Base-by-base conservation (phyloP, 2,797 vertebrate genomes). In the Phalanger gymnotis region DNA sequence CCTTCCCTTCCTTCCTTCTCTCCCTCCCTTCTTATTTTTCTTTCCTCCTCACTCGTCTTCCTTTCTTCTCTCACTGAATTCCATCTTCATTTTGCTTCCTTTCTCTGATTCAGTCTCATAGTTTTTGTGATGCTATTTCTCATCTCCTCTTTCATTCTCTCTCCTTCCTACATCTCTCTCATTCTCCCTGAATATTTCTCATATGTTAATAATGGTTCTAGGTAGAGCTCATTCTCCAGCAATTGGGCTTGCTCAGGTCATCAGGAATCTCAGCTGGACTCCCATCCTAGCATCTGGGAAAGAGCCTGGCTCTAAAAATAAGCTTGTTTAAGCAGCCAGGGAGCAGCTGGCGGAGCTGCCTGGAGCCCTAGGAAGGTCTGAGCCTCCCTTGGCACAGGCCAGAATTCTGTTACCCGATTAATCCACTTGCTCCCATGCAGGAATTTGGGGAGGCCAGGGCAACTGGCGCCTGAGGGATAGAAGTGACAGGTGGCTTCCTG, bases 241-340 rank as follows among this genome's bases (percentile, higher is more conserved):
- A 90, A 92, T 12, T 0, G 40, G 96, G 94, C 92, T 90, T 52
- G 55, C 92, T 91, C 51, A 96, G 95, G 96, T 73, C 3, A 0
- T 92, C 97, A 93, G 93, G 96, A 93, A 92, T 91, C 97, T 96
- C 96, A 94, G 73, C 73, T 87, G 73, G 66, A 96, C 97, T 94
- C 94, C 95, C 96, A 97, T 96, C 93, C 96, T 96, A 93, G 96
- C 6, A n/a, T 58, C 97, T 96, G 95, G 96, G 96, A 96, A 97
- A 96, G 98, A 97, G 93, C 97, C 0, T 0, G 96, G 92, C 61
- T 96, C 97, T 98, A 98, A 98, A 98, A 98, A 98, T 97, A 98
- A 98, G 94, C 90, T 40, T 47, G 94, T 97, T 40, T 66, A 97
- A 95, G 89, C 93, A 97, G 94, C 87, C 90, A 3, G 94, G 95